Evolutionary conservation across 2,888 invertebrate species (phyloP).

Genomic region (Pegoplata infirma): DNA sequence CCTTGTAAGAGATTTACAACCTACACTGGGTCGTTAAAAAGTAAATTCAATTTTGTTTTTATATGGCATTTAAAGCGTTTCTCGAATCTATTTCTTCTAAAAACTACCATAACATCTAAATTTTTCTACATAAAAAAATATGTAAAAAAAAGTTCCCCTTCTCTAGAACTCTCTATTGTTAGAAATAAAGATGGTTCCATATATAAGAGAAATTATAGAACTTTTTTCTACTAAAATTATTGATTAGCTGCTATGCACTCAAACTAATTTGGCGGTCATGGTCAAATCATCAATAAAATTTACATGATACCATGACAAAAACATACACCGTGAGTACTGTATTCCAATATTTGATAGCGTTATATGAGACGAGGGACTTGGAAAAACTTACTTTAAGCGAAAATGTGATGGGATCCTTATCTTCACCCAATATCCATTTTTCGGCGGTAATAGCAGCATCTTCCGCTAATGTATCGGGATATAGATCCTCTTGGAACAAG

Average conservation of each 20-base stretch:
- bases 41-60: no score
- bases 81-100: no score
- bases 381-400: conserved; percentile 88
- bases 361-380: conserved; percentile 37
- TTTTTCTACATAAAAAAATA: no score
- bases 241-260: conserved; percentile 39
- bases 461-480: conserved; percentile 96
- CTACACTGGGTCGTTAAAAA: no score
- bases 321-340: conserved; percentile 65
- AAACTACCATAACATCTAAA: no score
- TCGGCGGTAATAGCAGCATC: conserved; percentile 93
- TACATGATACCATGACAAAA: conserved; percentile 42
- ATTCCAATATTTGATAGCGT: conserved; percentile 67
- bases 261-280: conserved; percentile 25
- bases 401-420: conserved; percentile 93
- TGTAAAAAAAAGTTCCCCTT: conserved; percentile 2
- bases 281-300: conserved; percentile 22
- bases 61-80: no score
- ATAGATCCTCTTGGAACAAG: conserved; percentile 97
- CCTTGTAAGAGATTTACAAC: no score
- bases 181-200: conserved; percentile 12
- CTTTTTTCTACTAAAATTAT: conserved; percentile 3
- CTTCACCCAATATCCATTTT: conserved; percentile 94
- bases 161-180: conserved; percentile 26
- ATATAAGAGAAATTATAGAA: conserved; percentile 19